phyloP scores from a whole-genome alignment of 2,113 vertebrate species.

The Austrofundulus limnaeus region DNA sequence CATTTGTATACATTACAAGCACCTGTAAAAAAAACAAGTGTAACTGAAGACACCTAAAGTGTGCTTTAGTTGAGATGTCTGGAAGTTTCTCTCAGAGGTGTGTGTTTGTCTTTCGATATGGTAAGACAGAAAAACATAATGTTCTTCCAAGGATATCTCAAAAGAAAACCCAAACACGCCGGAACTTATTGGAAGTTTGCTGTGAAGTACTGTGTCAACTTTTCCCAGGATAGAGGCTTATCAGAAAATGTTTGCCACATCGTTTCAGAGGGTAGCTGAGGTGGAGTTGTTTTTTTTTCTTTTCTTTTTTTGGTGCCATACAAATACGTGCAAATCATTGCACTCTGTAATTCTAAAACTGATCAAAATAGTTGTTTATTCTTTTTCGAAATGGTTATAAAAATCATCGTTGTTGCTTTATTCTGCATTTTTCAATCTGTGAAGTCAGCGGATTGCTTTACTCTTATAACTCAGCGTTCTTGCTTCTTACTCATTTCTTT shows the following conservation, averaged over 20 bases:
- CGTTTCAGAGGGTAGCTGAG: constrained; percentile 5
- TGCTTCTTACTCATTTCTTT: constrained; percentile 7
- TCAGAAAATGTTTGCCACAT: constrained; percentile 17
- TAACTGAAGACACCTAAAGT: no score
- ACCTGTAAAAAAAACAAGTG: no score
- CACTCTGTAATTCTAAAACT: background rate
- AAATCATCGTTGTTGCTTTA: background rate
- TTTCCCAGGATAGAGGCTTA: constrained; percentile 30
- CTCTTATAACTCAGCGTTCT: constrained; percentile 22
- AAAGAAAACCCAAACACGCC: constrained; percentile 12
- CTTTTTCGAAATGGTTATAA: no score
- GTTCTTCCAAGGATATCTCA: constrained; percentile 25
- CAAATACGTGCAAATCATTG: constrained; percentile 8
- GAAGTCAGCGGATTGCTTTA: background rate
- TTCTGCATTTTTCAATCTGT: background rate
- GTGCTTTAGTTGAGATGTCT: background rate
- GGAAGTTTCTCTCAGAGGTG: constrained; percentile 3
- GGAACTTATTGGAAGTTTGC: constrained; percentile 19
- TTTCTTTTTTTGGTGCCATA: background rate
- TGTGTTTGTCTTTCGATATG: constrained; percentile 18
- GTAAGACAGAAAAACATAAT: constrained; percentile 4
- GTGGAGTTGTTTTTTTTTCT: no score
- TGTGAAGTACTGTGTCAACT: constrained; percentile 19
- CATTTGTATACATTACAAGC: no score
- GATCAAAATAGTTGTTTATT: background rate